Evolutionary conservation across 2,113 vertebrate genomes (phyloP), one percentile per base, ranked within the genome.

Genomic region (Thryonomys swinderianus): DNA sequence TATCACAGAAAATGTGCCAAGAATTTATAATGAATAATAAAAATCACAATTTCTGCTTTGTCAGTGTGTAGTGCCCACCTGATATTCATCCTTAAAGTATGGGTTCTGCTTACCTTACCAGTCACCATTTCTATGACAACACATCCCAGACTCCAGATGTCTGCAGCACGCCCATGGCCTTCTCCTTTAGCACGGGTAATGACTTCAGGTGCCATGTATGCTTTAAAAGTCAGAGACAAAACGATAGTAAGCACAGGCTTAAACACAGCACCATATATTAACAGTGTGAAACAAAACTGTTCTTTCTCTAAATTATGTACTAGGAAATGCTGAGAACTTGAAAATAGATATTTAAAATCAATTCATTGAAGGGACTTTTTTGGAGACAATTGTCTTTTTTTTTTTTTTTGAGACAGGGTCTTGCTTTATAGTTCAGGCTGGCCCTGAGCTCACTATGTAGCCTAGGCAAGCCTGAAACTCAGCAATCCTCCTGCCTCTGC

Each of bases 151-250:
- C 99, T 99, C 99, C 99, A 99, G 98, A 99, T 99, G 96, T 99
- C 99, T 3, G 99, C 99, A 5, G 99, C 99, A 55, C 99, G 99
- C 1, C 99, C 99, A 0, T 99, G 99, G 73, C 99, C 99, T 98
- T 99, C 99, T 91, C 99, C 99, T 97, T 99, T 99, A 32, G 99
- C 99, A 78, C 99, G 99, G 0, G 99, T 99, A 85, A 99, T 99
- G 82, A 99, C 99, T 98, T 99, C 99, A n/a, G 99, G 99, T 89
- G 99, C 99, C 99, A 99, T 99, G 98, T 99, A 99, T 0, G 99
- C 99, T 99, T 96, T 95, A 95, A 95, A 95, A 67, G 97, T 64
- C 98, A 98, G 53, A 97, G 3, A 92, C 3, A 91, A 0, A 5
- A 32, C 1, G 17, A 18, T 0, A 23, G 71, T 42, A n/a, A 45